Conservation (phyloP, 2,888 invertebrate species). For the Chrysodeixis includens region DNA sequence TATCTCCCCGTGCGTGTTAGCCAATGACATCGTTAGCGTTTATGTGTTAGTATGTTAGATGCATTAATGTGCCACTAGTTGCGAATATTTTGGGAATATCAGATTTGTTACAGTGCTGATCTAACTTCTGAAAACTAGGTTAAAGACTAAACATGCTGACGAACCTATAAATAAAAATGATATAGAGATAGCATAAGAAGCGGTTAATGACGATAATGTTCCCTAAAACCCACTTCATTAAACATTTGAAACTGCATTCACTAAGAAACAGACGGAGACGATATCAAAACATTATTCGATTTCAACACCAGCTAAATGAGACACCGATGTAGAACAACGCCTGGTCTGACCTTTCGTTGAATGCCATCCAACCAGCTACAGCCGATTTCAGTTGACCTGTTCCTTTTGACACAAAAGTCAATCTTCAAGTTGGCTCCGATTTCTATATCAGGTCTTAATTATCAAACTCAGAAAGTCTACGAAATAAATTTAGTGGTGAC, state of each 20-base stretch:
- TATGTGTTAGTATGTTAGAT: constrained; percentile 31
- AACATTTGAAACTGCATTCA: background rate
- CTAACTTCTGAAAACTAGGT: constrained; percentile 30
- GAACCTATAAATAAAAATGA: constrained; percentile 15
- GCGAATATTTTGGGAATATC: constrained; percentile 43
- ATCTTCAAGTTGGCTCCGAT: background rate
- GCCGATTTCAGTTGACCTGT: constrained; percentile 6
- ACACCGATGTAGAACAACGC: background rate
- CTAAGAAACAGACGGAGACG: background rate
- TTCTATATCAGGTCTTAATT: background rate
- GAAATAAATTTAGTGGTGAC: background rate
- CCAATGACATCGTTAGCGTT: constrained; percentile 35
- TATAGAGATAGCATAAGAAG: background rate
- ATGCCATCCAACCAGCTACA: background rate
- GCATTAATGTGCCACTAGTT: constrained; percentile 25
- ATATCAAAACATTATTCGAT: constrained; percentile 5
- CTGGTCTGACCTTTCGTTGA: constrained; percentile 2
- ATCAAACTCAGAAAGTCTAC: background rate
- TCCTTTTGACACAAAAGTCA: background rate
- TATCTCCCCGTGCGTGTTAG: constrained; percentile 19
- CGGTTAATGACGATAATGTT: no score
- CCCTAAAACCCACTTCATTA: background rate
- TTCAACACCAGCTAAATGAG: background rate
- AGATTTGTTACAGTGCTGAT: constrained; percentile 21
- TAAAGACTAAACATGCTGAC: constrained; percentile 20